Evolutionary conservation across 1,140 invertebrate species (phyloP), one percentile per base, ranked within the genome.

Genomic region (Musca vetustissima): DNA sequence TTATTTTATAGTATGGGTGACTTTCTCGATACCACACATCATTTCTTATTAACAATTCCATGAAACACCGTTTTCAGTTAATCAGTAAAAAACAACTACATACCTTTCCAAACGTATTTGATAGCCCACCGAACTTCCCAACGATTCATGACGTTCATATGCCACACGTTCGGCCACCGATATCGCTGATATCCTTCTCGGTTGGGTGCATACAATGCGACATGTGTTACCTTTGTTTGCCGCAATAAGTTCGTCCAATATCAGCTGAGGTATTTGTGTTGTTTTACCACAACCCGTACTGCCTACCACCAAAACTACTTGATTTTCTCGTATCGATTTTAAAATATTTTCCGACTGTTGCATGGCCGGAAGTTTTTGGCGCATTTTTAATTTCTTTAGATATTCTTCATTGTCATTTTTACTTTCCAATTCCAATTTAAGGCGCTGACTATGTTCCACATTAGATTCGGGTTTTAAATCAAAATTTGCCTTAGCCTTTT

Each of bases 211-310:
- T 57, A 96, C 79, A 72, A 98, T 92, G 73, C 89, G 90, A 73
- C 93, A 93, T 43, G 87, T 76, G 0, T 92, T 93, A 4, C 91
- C 96, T 69, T 85, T 85, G 0, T 86, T 86, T 8, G 85, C 80
- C 32, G 83, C 72, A 43, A 97, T 90, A 75, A 88, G 89, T 75
- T 92, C 84, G 82, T 98, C 94, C 61, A 98, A 84, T 73, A 98
- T 90, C 73, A 93, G 92, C 84, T 98, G 96, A n/a, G 92, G 89
- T 7, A 81, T 89, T 84, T 95, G 92, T 8, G 93, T 96, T 48
- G 92, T 94, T 85, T 96, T 96, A 21, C 93, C 94, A 84, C 93
- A 95, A n/a, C 93, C 93, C 48, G 92, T 94, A 74, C 92, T 91
- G 32, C 93, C 93, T 73, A 90, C 90, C 36, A 95, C 89, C 1